phyloP scores from a whole-genome alignment of 2,113 vertebrate genomes.

The Motacilla alba region DNA sequence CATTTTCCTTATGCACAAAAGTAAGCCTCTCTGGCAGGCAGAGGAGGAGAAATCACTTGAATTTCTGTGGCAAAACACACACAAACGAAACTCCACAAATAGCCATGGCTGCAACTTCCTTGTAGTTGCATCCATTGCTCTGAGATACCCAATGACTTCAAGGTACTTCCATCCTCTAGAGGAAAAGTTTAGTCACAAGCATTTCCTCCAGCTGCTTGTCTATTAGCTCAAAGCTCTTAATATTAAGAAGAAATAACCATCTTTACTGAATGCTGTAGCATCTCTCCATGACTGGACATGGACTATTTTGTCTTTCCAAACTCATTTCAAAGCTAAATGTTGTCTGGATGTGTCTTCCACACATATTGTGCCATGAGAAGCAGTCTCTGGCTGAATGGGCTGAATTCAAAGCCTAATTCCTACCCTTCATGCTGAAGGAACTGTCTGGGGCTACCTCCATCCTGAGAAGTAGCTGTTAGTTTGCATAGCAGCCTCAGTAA shows the following conservation, averaged over 20 bases:
- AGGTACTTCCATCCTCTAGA: background rate
- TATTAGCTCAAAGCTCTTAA: background rate
- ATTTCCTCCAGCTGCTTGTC: background rate
- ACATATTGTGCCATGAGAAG: background rate
- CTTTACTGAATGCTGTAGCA: background rate
- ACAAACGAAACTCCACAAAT: background rate
- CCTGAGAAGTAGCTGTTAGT: background rate
- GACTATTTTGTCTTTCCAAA: background rate
- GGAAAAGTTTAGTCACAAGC: background rate
- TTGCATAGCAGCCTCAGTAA: background rate
- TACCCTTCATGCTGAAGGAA: background rate
- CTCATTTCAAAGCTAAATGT: background rate
- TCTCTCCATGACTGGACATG: background rate
- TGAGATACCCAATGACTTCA: background rate
- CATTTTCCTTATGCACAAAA: background rate
- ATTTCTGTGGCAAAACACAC: background rate
- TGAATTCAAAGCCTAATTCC: background rate
- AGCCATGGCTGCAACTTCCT: background rate
- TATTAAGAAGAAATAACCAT: background rate
- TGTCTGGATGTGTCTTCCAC: background rate
- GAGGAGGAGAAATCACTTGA: background rate
- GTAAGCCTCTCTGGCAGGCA: background rate
- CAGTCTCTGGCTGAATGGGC: background rate
- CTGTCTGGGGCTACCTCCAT: background rate
- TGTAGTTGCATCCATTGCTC: background rate